Percentiles rank a stretch among this genome's conserved stretches.
Conservation (phyloP, 2,797 vertebrate genomes). For the Synanceia verrucosa region DNA sequence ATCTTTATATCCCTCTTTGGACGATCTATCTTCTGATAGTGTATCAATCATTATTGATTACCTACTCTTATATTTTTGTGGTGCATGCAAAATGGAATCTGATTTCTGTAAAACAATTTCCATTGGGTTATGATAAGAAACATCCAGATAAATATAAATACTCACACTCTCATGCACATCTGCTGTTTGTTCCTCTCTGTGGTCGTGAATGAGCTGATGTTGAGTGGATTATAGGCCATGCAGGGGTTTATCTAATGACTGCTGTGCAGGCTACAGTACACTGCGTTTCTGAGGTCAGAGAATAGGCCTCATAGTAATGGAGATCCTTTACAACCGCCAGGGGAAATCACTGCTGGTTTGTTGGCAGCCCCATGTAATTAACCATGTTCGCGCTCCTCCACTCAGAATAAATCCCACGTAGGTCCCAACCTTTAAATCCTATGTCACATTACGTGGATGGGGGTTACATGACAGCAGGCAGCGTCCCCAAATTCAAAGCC, state of each 20-base stretch:
- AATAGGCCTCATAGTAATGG: slow-evolving; percentile 51
- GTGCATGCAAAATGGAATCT: too few species aligned
- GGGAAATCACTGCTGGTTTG: slow-evolving; percentile 66
- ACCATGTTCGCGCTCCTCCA: slow-evolving; percentile 51
- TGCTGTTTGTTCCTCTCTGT: background rate
- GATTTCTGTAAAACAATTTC: background rate
- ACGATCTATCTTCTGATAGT: background rate
- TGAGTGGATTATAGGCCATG: slow-evolving; percentile 58
- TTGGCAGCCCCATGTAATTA: slow-evolving; percentile 59
- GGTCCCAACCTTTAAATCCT: slow-evolving; percentile 40
- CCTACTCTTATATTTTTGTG: too few species aligned
- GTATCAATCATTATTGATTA: background rate
- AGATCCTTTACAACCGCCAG: slow-evolving; percentile 56
- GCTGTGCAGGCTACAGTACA: slow-evolving; percentile 37
- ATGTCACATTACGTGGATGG: slow-evolving; percentile 10
- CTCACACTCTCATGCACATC: background rate
- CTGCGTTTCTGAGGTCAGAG: slow-evolving; percentile 45
- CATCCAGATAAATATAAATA: background rate
- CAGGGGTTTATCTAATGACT: slow-evolving; percentile 56
- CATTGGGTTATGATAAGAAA: background rate
- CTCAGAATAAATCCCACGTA: slow-evolving; percentile 13
- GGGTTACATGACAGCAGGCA: slow-evolving; percentile 8
- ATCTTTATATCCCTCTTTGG: too few species aligned
- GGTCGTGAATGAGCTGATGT: slow-evolving; percentile 49
- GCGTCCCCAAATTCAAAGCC: background rate